These are phyloP conservation scores for Bruchidius siliquastri DNA, from an alignment of 2,888 invertebrate species.

Conservation along the genomic window DNA sequence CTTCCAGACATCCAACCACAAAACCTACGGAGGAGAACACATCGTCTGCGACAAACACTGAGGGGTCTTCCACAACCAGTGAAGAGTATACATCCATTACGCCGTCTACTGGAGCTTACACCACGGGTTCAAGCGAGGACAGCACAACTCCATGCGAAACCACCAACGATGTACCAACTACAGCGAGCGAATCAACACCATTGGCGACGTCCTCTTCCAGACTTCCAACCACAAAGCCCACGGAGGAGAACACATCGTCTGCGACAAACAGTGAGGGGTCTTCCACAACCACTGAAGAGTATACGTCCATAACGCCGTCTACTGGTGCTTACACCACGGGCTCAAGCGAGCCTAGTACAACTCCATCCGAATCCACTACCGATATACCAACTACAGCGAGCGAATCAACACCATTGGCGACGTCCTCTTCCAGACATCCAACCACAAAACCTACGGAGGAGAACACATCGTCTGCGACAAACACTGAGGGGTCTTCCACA, in stretches of 20 bases:
- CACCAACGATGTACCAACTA: neutral
- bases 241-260: too few species aligned
- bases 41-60: neutral
- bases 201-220: too few species aligned
- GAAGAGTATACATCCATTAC: neutral
- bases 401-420: neutral
- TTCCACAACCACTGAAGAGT: neutral
- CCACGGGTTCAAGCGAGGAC: too few species aligned
- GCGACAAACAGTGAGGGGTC: neutral
- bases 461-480: neutral
- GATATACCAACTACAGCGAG: neutral
- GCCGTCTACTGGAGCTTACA: slow-evolving; percentile 1
- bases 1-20: neutral
- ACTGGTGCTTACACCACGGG: neutral
- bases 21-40: neutral
- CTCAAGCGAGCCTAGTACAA: neutral
- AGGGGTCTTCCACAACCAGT: neutral
- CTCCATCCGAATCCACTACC: neutral
- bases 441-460: too few species aligned
- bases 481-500: neutral
- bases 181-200: neutral
- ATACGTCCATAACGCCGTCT: neutral
- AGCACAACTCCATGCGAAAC: too few species aligned
- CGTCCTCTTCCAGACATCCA: neutral
- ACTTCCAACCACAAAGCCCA: too few species aligned